These are phyloP conservation scores for Peromyscus californicus DNA, from an alignment of 2,113 vertebrate species.

Conservation along the genomic window DNA sequence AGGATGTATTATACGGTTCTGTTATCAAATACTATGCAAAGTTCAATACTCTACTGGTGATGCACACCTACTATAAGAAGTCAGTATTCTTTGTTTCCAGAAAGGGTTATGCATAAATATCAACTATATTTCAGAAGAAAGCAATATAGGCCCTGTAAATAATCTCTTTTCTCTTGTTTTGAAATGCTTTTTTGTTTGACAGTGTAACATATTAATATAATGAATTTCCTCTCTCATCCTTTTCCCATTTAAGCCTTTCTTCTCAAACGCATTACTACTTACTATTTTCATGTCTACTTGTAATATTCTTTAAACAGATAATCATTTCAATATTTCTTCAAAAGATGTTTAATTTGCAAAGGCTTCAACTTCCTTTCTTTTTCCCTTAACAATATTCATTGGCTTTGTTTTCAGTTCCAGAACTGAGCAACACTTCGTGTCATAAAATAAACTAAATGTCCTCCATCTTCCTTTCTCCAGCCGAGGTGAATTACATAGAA, in stretches of 20 bases:
- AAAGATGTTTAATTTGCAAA: constrained; percentile 60
- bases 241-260: background rate
- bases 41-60: background rate
- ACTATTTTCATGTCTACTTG: background rate
- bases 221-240: background rate
- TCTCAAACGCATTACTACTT: background rate
- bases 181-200: background rate
- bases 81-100: background rate
- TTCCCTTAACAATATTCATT: background rate
- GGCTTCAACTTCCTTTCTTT: background rate
- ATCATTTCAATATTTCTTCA: background rate
- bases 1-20: background rate
- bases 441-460: background rate
- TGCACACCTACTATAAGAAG: background rate
- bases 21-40: background rate
- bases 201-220: background rate
- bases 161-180: constrained; percentile 6
- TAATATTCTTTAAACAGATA: constrained; percentile 3
- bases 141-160: background rate
- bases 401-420: background rate
- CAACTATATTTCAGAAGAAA: constrained; percentile 32
- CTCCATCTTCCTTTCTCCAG: constrained; percentile 29
- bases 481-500: constrained; percentile 58
- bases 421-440: background rate
- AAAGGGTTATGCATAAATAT: background rate